Base-by-base conservation (phyloP, 2,797 vertebrate genomes). In the Molothrus ater region DNA sequence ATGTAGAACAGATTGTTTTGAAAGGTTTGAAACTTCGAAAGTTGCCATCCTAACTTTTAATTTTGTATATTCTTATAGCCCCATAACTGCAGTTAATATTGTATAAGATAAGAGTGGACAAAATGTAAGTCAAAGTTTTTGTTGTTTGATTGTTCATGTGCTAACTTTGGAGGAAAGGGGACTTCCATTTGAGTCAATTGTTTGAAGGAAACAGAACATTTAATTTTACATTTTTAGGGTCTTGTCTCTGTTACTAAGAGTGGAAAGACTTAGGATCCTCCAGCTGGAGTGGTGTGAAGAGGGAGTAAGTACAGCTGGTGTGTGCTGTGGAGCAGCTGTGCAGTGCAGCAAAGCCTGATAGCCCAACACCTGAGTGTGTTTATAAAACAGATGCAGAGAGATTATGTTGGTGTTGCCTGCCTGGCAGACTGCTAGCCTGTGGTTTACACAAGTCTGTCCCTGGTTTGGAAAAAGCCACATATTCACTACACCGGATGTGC, bases 391-490 rank as follows among this genome's bases (percentile, higher is more conserved):
- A 73, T 78, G 32, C 50, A 57, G 65, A n/a, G 75, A 91, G 78
- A 82, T 91, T 54, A 47, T 18, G 3, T 7, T 94, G 78, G 69
- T 94, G 73, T 65, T 92, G 75, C 64, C 61, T 94, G 75, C 61
- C 57, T 94, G 74, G 68, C 48, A 82, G 8, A 57, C 32, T 82
- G 3, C 64, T 87, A 40, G 60, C 60, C 88, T 93, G 78, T 88
- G 80, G 84, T 94, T 95, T 92, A 88, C 40, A 61, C 31, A 48
- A 72, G 54, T 63, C 80, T 66, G 76, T 79, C 73, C 54, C 64
- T 93, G 86, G 47, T 90, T 95, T 89, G 73, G 59, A 29, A 64
- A 88, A 94, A 95, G 64, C 90, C 83, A 76, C 80, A 47, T 32
- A 73, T 48, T 66, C 73, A 18, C 59, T 66, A 1, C 19, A 15